Conservation (phyloP, 2,797 vertebrate genomes). For the Chelon labrosus region DNA sequence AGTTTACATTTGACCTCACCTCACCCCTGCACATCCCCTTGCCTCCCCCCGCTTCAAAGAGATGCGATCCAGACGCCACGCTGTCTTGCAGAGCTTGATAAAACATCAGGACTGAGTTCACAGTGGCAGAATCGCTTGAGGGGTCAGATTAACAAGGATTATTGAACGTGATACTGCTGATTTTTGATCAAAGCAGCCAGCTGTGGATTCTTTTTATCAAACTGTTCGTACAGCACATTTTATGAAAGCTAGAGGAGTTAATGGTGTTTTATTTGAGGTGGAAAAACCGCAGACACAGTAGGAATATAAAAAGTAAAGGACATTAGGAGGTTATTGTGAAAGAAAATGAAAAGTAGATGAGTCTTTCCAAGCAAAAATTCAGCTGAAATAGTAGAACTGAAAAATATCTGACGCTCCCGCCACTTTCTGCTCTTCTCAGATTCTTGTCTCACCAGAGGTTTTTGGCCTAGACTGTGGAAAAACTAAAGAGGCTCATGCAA, state of each 20-base stretch:
- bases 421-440: neutral
- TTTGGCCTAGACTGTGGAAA: neutral
- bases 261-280: neutral
- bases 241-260: neutral
- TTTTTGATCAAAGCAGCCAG: conserved; percentile 12
- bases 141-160: neutral
- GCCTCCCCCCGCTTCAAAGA: conserved; percentile 16
- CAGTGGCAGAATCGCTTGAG: conserved; percentile 6
- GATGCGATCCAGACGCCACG: conserved; percentile 37
- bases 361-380: no score
- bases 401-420: neutral
- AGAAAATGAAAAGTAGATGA: neutral
- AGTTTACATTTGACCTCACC: conserved; percentile 37
- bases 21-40: neutral
- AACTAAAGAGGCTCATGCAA: neutral
- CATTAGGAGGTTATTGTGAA: neutral
- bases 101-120: conserved; percentile 12
- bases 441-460: neutral
- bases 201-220: neutral
- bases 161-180: neutral
- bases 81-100: neutral
- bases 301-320: neutral
- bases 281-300: neutral
- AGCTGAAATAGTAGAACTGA: neutral
- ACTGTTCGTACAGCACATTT: neutral